Percentiles rank a stretch among this genome's conserved stretches.
Conservation (phyloP, 2,888 invertebrate genomes). For the Oligia latruncula region DNA sequence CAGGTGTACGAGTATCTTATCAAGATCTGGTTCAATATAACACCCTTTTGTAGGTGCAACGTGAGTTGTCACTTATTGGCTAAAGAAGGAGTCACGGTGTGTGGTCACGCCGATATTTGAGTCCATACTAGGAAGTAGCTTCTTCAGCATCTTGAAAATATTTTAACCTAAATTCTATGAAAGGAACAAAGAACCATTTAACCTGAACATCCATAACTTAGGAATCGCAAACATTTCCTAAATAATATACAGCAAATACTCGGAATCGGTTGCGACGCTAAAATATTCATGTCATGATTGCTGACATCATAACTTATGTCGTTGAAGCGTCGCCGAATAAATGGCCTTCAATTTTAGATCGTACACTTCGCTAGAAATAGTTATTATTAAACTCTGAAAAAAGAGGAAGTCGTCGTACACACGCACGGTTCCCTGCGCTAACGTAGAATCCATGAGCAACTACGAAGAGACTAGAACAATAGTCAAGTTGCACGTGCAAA, state of each 20-base stretch:
- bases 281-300: slow-evolving; percentile 65
- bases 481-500: slow-evolving; percentile 43
- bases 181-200: slow-evolving; percentile 23
- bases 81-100: slow-evolving; percentile 43
- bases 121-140: not conserved
- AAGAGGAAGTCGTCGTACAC: slow-evolving; percentile 40
- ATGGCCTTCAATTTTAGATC: slow-evolving; percentile 55
- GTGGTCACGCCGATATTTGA: slow-evolving; percentile 42
- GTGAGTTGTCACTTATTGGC: slow-evolving; percentile 53
- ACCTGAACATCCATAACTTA: slow-evolving; percentile 25
- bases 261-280: slow-evolving; percentile 55
- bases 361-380: slow-evolving; percentile 42
- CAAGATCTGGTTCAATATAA: slow-evolving; percentile 61
- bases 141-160: slow-evolving; percentile 1
- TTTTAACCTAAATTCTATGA: not conserved
- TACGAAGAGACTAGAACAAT: slow-evolving; percentile 11
- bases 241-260: slow-evolving; percentile 51
- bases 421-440: slow-evolving; percentile 30
- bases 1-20: slow-evolving; percentile 60
- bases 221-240: slow-evolving; percentile 58
- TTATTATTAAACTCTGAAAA: slow-evolving; percentile 50
- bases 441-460: slow-evolving; percentile 34
- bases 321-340: slow-evolving; percentile 56
- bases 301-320: slow-evolving; percentile 67
- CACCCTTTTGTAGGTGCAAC: slow-evolving; percentile 55